phyloP scores from a whole-genome alignment of 2,113 vertebrate genomes.

The Carassius gibelio region DNA sequence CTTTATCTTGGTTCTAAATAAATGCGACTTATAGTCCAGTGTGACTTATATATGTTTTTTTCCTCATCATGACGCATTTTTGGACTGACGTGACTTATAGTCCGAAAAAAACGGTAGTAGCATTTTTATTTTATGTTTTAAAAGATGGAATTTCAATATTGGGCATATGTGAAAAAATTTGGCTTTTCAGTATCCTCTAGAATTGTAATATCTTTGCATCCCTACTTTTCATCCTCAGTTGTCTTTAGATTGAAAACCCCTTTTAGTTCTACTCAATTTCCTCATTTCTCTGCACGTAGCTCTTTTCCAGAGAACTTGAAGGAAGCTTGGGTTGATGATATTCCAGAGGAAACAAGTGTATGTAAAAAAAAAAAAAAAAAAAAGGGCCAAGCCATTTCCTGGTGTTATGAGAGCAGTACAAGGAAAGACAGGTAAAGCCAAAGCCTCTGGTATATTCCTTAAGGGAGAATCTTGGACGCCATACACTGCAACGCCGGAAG shows the following conservation, averaged over 20 bases:
- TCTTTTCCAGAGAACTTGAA: conserved; percentile 60
- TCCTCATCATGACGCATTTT: no score
- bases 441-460: conserved; percentile 57
- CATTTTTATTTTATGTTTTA: neutral
- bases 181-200: neutral
- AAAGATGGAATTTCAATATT: neutral
- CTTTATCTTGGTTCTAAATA: no score
- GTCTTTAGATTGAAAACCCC: neutral
- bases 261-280: neutral
- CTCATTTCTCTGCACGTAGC: conserved; percentile 53
- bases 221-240: neutral
- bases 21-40: no score
- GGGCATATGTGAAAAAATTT: neutral
- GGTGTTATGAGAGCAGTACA: conserved; percentile 50
- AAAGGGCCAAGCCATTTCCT: conserved; percentile 64
- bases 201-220: neutral
- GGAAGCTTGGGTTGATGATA: conserved; percentile 58
- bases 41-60: no score
- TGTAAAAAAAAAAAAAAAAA: conserved; percentile 48
- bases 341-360: conserved; percentile 66
- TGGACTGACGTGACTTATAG: no score
- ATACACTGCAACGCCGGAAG: conserved; percentile 62
- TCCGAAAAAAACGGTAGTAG: neutral
- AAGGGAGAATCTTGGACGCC: conserved; percentile 60
- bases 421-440: conserved; percentile 50